Evolutionary conservation across 2,113 vertebrate species (phyloP).

Genomic region (Chamaetylas fuelleborni): DNA sequence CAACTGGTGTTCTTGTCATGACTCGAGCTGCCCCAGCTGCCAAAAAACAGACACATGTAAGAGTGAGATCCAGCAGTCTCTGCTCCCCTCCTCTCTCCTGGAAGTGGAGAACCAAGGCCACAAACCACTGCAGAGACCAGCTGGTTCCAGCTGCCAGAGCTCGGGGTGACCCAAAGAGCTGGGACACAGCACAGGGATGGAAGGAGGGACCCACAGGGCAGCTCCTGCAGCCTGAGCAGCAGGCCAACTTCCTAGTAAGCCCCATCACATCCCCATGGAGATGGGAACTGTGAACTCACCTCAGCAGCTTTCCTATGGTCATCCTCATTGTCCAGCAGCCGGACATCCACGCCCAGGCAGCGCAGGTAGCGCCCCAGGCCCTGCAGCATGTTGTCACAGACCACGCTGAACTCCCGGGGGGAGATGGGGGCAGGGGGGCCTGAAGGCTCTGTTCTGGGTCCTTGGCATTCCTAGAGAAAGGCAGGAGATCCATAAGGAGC

Average conservation of each 20-base stretch:
- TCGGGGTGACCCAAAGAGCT: accelerated
- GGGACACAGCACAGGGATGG: neutral
- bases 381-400: conserved; percentile 90
- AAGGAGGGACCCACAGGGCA: neutral
- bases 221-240: neutral
- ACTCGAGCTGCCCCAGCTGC: neutral
- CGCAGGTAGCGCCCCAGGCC: conserved; percentile 86
- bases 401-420: conserved; percentile 78
- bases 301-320: conserved; percentile 84
- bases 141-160: neutral
- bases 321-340: conserved; percentile 77
- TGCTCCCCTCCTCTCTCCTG: neutral
- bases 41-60: neutral
- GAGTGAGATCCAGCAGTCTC: neutral
- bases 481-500: neutral
- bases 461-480: neutral
- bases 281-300: conserved; percentile 57
- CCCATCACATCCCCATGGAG: neutral
- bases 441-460: accelerated
- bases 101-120: neutral
- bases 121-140: neutral
- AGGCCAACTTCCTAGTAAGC: neutral
- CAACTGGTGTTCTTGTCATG: neutral
- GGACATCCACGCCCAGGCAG: conserved; percentile 82
- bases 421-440: neutral